Base-by-base conservation (phyloP, 23 tunicate species). In the Styela clava region DNA sequence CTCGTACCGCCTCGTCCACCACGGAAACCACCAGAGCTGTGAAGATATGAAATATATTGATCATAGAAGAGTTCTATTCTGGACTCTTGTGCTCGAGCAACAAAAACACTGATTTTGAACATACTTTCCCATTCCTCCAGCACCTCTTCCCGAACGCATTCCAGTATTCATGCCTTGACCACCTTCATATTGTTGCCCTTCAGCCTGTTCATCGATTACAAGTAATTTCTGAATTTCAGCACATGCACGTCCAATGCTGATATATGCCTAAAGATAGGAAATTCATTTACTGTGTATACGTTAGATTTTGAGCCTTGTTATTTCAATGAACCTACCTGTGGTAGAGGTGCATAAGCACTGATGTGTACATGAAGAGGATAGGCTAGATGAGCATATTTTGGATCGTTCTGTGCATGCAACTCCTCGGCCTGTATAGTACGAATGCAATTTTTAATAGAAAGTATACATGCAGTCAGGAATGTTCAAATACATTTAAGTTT, bases 341-440 rank as follows among this genome's bases (percentile, higher is more conserved):
- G 94, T 37, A 87, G 32, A 20, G 92, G 84, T 64, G 79, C 91
- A 2, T 84, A 33, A n/a, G 89, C 61, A 21, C 79, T 63, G 52
- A 93, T 82, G 34, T 69, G 74, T 1, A 93, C 93, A 85, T 93
- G 98, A 30, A 93, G 89, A n/a, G 98, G 98, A 52, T 34, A 76
- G 22, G 87, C 81, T 12, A 93, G 68, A 68, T 93, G 98, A 1
- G 52, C 52, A 37, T 32, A 85, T 76, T 93, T 93, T 26, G 56
- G 56, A 44, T 93, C 98, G 2, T 78, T 83, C 28, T 85, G 64
- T 27, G 69, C 74, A 24, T 69, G 69, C 2, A 84, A 68, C 62
- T 93, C 98, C 26, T 88, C 93, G 2, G 84, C 89, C 98, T 93
- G 56, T 56, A 62, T 52, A 26, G 28, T 32, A 35, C 12, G 31